Evolutionary conservation across 1,140 invertebrate genomes (phyloP).

Genomic region (Plodia interpunctella): DNA sequence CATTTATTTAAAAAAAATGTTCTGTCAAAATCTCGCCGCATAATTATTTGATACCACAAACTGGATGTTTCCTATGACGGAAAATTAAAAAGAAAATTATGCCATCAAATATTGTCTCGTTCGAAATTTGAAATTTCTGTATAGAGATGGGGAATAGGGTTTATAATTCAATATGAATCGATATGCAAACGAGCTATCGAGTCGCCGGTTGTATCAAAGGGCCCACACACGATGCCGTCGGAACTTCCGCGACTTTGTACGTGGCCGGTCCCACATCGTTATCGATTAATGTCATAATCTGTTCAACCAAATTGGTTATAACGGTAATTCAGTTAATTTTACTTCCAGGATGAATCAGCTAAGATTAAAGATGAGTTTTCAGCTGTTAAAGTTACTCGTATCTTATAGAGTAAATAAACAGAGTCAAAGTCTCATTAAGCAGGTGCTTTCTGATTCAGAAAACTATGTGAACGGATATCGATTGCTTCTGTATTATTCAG

Average conservation of each 20-base stretch:
- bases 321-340: conserved; percentile 15
- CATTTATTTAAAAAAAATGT: conserved; percentile 13
- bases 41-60: conserved; percentile 11
- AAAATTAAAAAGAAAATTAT: conserved; percentile 6
- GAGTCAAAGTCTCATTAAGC: too few species aligned
- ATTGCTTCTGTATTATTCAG: not conserved
- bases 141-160: conserved; percentile 10
- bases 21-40: conserved; percentile 7
- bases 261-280: conserved; percentile 15
- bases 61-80: conserved; percentile 8
- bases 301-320: conserved; percentile 17
- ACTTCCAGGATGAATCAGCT: conserved; percentile 15
- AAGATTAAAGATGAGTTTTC: conserved; percentile 10
- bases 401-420: not conserved
- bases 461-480: not conserved
- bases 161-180: conserved; percentile 9
- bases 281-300: conserved; percentile 26
- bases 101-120: not conserved
- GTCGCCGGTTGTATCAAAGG: conserved; percentile 21
- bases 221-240: conserved; percentile 24
- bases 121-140: conserved; percentile 7
- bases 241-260: conserved; percentile 26
- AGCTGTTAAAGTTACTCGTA: conserved; percentile 1
- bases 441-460: not conserved
- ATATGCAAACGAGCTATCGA: conserved; percentile 9